Evolutionary conservation across 2,888 invertebrate species (phyloP), one percentile per base, ranked within the genome.

Genomic region (Hypolimnas misippus): DNA sequence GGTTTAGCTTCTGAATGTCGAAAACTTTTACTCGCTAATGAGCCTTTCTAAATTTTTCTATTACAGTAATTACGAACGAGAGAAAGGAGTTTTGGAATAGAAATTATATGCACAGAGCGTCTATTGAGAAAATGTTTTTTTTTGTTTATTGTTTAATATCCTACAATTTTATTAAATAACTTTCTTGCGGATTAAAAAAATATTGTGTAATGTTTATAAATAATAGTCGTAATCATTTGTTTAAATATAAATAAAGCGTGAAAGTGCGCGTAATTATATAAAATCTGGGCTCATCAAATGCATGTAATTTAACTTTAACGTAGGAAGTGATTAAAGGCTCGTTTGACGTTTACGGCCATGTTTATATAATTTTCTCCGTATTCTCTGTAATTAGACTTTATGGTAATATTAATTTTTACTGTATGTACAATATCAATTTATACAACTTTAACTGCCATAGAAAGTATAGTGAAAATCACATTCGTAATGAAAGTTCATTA

Each of bases 11-110:
- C 68, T 62, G 66, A 64, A 67, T 66, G 68, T 62, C 55, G 44
- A 65, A 57, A 58, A 60, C 59, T 62, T 53, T 62, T 61, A 63
- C 65, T 58, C 21, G 53, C 62, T 63, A 69, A 69, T 68, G 65
- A 68, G 73, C 70, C 81, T 85, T 85, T 84, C 86, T 82, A 81
- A 76, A 73, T 63, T 71, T 72, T 57, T 76, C 68, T 71, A 63
- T 56, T 53, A 44, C 21, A 72, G 71, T 72, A 77, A 77, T 76
- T 70, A 72, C 66, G 61, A 58, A 66, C 68, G 64, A 79, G 87
- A 86, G 89, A 89, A 89, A 89, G 87, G 78, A 69, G 72, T 69
- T 74, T 68, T 71, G 75, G 71, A 76, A 69, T 66, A 68, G 66
- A 69, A 73, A 74, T 77, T 72, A 75, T 14, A 56, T 16, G 25